A percentile compares a stretch with the other conserved stretches of the same genome.
phyloP scores from a whole-genome alignment of 2,113 vertebrate species.

The Nannobrachium achirus region DNA sequence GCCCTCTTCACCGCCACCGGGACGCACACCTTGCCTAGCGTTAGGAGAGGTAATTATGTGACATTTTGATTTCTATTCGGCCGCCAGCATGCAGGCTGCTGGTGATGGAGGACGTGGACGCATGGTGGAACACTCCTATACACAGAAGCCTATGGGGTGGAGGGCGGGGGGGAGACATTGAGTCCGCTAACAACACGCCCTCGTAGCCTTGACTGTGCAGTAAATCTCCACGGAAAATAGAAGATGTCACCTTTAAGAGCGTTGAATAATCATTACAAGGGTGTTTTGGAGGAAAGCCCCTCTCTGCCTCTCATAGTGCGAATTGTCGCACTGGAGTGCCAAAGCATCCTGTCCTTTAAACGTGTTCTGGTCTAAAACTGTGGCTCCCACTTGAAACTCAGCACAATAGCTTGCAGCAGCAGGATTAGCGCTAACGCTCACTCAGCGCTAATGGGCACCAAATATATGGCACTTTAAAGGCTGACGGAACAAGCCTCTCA shows the following conservation, averaged over 20 bases:
- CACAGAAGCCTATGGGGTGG: constrained; percentile 8
- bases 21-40: constrained; percentile 66
- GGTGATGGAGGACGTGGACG: constrained; percentile 74
- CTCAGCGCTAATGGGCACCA: constrained; percentile 63
- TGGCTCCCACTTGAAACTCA: constrained; percentile 36
- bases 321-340: constrained; percentile 52
- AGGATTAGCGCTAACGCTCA: constrained; percentile 43
- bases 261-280: constrained; percentile 66
- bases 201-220: constrained; percentile 7
- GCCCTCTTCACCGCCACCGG: constrained; percentile 72
- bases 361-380: constrained; percentile 39
- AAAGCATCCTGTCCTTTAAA: constrained; percentile 33
- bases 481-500: constrained; percentile 58
- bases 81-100: constrained; percentile 74
- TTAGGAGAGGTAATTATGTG: constrained; percentile 86
- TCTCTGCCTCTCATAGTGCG: constrained; percentile 40
- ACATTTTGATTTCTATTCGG: constrained; percentile 79
- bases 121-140: constrained; percentile 27
- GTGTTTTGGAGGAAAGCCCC: constrained; percentile 59
- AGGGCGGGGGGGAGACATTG: constrained; percentile 59
- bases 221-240: constrained; percentile 69
- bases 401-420: constrained; percentile 24
- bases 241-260: constrained; percentile 56
- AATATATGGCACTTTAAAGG: constrained; percentile 67
- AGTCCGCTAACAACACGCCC: constrained; percentile 30